Evolutionary conservation across 2,113 vertebrate genomes (phyloP).

Genomic region (Hemichromis elongatus): DNA sequence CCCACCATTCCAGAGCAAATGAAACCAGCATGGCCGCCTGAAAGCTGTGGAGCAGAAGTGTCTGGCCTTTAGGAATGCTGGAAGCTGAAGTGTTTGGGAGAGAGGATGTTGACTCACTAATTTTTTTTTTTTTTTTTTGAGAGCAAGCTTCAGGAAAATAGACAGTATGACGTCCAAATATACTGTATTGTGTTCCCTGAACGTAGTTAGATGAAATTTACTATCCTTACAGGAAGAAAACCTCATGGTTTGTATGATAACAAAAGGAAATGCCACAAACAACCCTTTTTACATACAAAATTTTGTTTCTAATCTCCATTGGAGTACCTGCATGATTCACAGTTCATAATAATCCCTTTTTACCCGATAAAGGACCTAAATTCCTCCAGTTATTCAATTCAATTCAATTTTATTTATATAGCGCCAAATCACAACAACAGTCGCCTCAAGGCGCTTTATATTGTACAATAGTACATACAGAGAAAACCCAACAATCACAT

Average conservation of each 20-base stretch:
- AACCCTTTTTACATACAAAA: too few relatives aligned
- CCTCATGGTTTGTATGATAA: background rate
- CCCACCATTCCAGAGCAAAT: background rate
- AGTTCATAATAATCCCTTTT: background rate
- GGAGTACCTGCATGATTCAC: background rate
- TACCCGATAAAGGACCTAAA: background rate
- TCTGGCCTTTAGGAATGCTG: constrained; percentile 33
- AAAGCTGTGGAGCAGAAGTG: background rate
- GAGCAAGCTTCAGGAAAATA: constrained; percentile 45
- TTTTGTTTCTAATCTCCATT: background rate
- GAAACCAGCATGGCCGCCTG: background rate
- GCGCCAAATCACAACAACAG: too few relatives aligned
- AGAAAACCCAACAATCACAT: too few relatives aligned
- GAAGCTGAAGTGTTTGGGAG: constrained; percentile 25
- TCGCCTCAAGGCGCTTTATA: too few relatives aligned
- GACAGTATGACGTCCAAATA: constrained; percentile 41
- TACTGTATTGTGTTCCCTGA: constrained; percentile 37
- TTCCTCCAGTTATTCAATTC: too few relatives aligned
- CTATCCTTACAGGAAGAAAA: background rate
- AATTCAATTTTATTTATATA: too few relatives aligned
- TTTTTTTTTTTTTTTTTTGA: constrained; percentile 2
- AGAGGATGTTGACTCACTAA: constrained; percentile 70
- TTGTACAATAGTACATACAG: too few relatives aligned
- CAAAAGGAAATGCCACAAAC: background rate
- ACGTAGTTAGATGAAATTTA: background rate